Evolutionary conservation across 1,140 invertebrate genomes (phyloP).

Genomic region (Apocrypta bakeri): DNA sequence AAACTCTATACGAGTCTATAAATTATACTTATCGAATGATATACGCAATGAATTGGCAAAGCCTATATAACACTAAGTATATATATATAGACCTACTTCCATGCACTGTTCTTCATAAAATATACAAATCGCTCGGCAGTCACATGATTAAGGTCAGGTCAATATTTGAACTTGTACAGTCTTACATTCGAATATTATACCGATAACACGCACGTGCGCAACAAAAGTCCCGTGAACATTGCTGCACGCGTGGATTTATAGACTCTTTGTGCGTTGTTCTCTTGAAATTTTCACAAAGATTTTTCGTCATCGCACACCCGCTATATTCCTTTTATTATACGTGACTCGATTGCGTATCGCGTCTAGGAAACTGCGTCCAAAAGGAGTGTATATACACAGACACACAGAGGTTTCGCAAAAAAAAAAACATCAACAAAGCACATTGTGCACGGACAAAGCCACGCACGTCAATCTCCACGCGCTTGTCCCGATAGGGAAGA

Average conservation of each 20-base stretch:
- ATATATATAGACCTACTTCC: no score
- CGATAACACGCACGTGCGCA: no score
- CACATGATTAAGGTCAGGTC: constrained; percentile 59
- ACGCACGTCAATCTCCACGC: no score
- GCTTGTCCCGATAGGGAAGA: background rate
- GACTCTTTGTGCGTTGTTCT: background rate
- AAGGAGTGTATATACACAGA: no score
- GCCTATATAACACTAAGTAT: background rate
- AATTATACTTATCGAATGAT: no score
- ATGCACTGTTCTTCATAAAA: no score
- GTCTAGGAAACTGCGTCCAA: no score
- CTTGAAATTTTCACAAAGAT: background rate
- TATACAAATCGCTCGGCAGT: background rate
- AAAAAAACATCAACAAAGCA: no score
- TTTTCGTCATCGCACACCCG: background rate
- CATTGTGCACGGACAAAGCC: no score
- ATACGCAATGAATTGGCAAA: no score
- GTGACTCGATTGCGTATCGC: background rate
- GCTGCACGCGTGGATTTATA: no score
- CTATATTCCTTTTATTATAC: background rate
- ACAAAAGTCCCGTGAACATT: background rate
- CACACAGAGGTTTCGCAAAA: no score
- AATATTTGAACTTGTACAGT: constrained; percentile 60
- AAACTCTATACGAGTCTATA: background rate
- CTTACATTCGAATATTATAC: background rate